Base-by-base conservation (phyloP, 2,113 vertebrate genomes). In the Silurus meridionalis region DNA sequence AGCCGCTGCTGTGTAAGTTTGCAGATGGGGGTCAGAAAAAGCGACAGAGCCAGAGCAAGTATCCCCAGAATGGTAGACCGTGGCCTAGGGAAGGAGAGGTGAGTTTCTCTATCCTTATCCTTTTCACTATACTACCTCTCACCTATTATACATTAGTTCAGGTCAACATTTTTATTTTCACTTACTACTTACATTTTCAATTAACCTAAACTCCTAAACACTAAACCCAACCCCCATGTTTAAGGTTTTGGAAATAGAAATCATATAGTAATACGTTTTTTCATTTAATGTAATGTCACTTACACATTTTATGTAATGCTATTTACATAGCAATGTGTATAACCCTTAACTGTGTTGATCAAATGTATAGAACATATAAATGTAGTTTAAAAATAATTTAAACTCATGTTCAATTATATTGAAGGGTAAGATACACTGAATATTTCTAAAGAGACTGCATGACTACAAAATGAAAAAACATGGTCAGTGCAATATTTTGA, bases 11-110 rank as follows among this genome's bases (percentile, higher is more conserved):
- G 95, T 99, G 98, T 94, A 99, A 99, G 95, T 99, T 99, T 92
- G 98, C 98, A 91, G 98, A 99, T 85, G 98, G 98, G 93, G 98
- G 98, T 90, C 97, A 99, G 95, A 99, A 99, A 94, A 99, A 99
- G 94, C 93, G 98, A 85, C 97, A 98, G 94, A 99, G 96, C 94
- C 98, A 98, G 95, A 96, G 96, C 93, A 99, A 99, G 95, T 99
- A 99, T 91, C 97, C 97, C 88, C 97, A 98, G 92, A 99, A 99
- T 85, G 97, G 98, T 86, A 96, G 97, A 93, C 96, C 97, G 1
- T 99, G 98, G 97, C 96, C 96, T 91, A 95, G 97, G 91, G 97
- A 99, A 91, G 97, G 97, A 95, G 98, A 99, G 96, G 97, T 98
- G 93, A 97, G 91, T 14, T n/a, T 64, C 11, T 21, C 28, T 11